phyloP scores from a whole-genome alignment of 2,888 invertebrate species.

The Polia nebulosa region DNA sequence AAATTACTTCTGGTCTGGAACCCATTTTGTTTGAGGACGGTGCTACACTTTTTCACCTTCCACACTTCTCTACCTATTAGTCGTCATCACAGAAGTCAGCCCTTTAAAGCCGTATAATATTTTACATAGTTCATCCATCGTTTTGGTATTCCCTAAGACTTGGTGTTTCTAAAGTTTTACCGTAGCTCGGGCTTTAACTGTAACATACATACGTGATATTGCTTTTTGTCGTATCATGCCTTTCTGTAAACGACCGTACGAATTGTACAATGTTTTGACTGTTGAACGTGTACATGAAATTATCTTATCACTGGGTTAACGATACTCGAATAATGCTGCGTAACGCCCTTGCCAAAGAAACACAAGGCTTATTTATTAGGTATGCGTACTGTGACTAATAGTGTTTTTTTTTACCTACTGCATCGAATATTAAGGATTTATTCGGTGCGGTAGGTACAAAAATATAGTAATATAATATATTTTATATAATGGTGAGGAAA shows the following conservation, averaged over 20 bases:
- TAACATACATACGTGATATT: constrained; percentile 1
- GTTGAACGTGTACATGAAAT: not conserved
- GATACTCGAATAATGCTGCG: not conserved
- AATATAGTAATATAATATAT: too few species aligned
- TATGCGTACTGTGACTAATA: not conserved
- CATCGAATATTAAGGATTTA: too few species aligned
- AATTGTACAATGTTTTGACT: not conserved
- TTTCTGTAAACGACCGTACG: not conserved
- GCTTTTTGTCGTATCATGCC: constrained; percentile 9
- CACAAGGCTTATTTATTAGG: not conserved
- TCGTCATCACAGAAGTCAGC: not conserved
- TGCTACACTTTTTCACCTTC: not conserved
- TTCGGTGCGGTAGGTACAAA: too few species aligned
- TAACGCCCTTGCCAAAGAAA: not conserved
- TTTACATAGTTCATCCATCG: not conserved
- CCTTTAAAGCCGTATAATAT: not conserved
- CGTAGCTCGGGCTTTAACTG: not conserved
- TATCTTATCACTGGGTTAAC: constrained; percentile 18
- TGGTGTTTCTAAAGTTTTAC: not conserved
- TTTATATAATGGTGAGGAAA: too few species aligned
- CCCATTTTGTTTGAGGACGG: too few species aligned
- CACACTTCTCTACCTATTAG: not conserved
- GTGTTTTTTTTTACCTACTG: not conserved
- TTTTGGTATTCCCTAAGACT: not conserved
- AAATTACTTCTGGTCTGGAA: too few species aligned